Base-by-base conservation (phyloP, 2,888 invertebrate species). In the Ophioninae sp. region DNA sequence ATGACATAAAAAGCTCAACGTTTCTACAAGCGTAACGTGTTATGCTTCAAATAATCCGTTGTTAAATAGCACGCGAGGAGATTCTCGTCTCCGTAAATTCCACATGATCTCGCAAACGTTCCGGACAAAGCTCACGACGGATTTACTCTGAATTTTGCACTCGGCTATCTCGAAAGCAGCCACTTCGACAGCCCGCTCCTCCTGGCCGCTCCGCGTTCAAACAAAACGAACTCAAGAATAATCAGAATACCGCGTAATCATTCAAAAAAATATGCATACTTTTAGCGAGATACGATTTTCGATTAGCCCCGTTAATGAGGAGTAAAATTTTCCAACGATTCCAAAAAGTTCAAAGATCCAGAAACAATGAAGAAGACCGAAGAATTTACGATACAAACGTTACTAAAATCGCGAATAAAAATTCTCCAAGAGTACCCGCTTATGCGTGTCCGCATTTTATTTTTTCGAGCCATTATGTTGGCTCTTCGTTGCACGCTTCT, bases 11-110 rank as follows among this genome's bases (percentile, higher is more conserved):
- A 6, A 59, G 22, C 20, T 39, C 37, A 37, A 71, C n/a, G 58
- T 30, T 22, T 20, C 37, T 23, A 23, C 6, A 22, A 22, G 30
- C 22, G 37, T 59, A 22, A 13, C 17, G 17, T 69, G 30, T 51
- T 51, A 17, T 51, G 68, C 67, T 13, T 56, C 17, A 7, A 59
- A 58, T 72, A 72, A 72, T 72, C 39, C 59, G 13, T 73, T 44
- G 23, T 23, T 23, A n/a, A 63, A 39, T 63, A 23, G 0, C 44
- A 23, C 23, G n/a, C 44, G n/a, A 63, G 13, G 23, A 44, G 3
- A 39, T 22, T n/a, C 39, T 71, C n/a, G 37, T n/a, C 7, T n/a
- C 23, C 23, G 10, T 5, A 17, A 71, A 37, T 30, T 37, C 17
- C 20, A 8, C 6, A 69, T 23, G 44, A 56, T n/a, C n/a, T 5